These are phyloP conservation scores for Leptestheria dahalacensis DNA, from an alignment of 1,140 invertebrate genomes.

Conservation along the genomic window DNA sequence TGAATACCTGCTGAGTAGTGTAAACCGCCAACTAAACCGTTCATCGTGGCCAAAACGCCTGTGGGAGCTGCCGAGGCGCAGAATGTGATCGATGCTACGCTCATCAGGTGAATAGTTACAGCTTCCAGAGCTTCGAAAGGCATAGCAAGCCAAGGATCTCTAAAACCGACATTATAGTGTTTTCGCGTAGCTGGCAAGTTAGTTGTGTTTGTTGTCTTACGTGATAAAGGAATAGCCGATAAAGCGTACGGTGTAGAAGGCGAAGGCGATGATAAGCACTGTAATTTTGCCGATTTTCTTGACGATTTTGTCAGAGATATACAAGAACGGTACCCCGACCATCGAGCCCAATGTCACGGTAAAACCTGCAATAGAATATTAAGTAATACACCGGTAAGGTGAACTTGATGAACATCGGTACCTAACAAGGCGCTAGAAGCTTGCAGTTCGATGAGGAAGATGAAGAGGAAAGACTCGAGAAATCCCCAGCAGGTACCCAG, in stretches of 20 bases:
- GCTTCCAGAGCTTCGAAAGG: slow-evolving; percentile 73
- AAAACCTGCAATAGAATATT: slow-evolving; percentile 36
- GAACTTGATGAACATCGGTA: slow-evolving; percentile 27
- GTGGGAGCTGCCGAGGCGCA: slow-evolving; percentile 61
- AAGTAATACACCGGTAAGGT: background rate
- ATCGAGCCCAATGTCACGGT: slow-evolving; percentile 65
- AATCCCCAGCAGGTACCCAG: slow-evolving; percentile 69
- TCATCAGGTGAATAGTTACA: slow-evolving; percentile 70
- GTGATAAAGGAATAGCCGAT: slow-evolving; percentile 69
- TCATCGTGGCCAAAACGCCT: slow-evolving; percentile 62
- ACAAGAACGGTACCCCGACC: slow-evolving; percentile 63
- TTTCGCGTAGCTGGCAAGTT: too few relatives aligned
- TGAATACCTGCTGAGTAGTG: slow-evolving; percentile 65
- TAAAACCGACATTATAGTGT: too few relatives aligned
- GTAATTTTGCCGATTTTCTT: slow-evolving; percentile 61
- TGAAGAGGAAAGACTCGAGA: slow-evolving; percentile 66
- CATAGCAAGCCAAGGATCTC: slow-evolving; percentile 69
- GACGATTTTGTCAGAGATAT: slow-evolving; percentile 61
- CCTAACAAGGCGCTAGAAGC: slow-evolving; percentile 62
- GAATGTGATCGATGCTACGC: slow-evolving; percentile 69
- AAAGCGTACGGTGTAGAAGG: slow-evolving; percentile 57
- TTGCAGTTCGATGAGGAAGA: slow-evolving; percentile 62
- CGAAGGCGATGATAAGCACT: slow-evolving; percentile 62
- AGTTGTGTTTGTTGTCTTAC: too few relatives aligned
- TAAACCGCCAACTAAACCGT: slow-evolving; percentile 63